Conservation (phyloP, 2,888 invertebrate genomes). For the Lacanobia oleracea region DNA sequence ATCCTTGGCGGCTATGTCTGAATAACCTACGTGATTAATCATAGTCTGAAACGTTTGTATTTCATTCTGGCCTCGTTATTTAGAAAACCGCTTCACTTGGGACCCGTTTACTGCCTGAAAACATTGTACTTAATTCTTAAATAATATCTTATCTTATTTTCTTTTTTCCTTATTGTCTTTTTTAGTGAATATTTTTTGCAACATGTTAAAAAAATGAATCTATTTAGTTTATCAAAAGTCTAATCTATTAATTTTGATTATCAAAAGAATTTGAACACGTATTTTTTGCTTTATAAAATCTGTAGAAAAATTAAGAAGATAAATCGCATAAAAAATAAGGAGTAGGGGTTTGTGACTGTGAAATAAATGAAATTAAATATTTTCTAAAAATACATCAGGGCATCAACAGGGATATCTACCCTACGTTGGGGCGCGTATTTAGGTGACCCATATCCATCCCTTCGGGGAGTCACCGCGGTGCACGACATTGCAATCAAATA, state of each 20-base stretch:
- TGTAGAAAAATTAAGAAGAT: too few species aligned
- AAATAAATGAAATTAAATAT: background rate
- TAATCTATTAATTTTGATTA: too few species aligned
- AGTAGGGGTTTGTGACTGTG: too few species aligned
- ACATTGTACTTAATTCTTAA: background rate
- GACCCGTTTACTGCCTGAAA: background rate
- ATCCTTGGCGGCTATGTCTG: slow-evolving; percentile 48
- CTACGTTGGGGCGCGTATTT: slow-evolving; percentile 76
- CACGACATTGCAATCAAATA: slow-evolving; percentile 85
- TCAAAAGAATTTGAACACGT: too few species aligned
- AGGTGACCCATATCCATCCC: slow-evolving; percentile 86
- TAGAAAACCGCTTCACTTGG: slow-evolving; percentile 10
- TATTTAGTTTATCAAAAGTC: too few species aligned
- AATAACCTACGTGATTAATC: slow-evolving; percentile 67
- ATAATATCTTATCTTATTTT: too few species aligned
- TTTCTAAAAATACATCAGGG: background rate
- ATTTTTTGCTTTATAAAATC: too few species aligned
- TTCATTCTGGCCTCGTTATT: slow-evolving; percentile 36
- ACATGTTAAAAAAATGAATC: too few species aligned
- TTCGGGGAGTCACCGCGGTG: slow-evolving; percentile 74
- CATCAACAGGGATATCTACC: slow-evolving; percentile 62
- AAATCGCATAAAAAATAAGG: too few species aligned
- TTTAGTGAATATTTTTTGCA: too few species aligned
- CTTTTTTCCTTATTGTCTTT: too few species aligned
- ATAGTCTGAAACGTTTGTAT: slow-evolving; percentile 29